Evolutionary conservation across 2,888 invertebrate genomes (phyloP), one percentile per base, ranked within the genome.

Genomic region (Cerastis rubricosa): DNA sequence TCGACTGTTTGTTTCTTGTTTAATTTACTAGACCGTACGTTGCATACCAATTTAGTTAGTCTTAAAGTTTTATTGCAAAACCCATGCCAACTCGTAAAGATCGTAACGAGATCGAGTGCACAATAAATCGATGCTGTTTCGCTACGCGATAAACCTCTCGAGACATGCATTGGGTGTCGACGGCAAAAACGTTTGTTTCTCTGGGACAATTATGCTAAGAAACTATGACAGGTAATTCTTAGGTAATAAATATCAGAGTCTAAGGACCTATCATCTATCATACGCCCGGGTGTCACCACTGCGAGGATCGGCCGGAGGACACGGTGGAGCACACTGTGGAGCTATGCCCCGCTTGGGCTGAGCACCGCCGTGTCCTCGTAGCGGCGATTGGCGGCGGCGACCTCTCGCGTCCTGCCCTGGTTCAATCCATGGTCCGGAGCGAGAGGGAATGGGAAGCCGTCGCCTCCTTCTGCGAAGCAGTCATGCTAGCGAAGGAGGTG

Each of bases 71-170:
- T 89, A 91, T 89, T 85, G 89, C 89, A 87, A 88, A 83, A 87
- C 79, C 82, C 89, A 89, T 94, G 94, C 94, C 94, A 94, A 94
- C 91, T 94, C 94, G 87, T 94, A 93, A 94, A 94, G 90, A 92
- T 88, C 80, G 89, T 87, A 87, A 88, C 88, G 87, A 88, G 85
- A 88, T 87, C 79, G 81, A 82, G 81, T 80, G 82, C 61, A 85
- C 77, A 71, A 85, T 89, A 88, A 88, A 88, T 89, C 80, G 76
- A 83, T 84, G 71, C 76, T 66, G 82, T 84, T 85, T 81, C 80
- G 76, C 74, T 78, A 74, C 78, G 81, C 82, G 70, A 85, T 88
- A 87, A 87, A 85, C 71, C 75, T 78, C 63, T 61, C 69, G 35
- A 79, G 70, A 83, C 77, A 83, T 79, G 75, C 80, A 83, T 81